These are phyloP conservation scores for Notechis scutatus DNA, from an alignment of 2,113 vertebrate species.

Conservation along the genomic window DNA sequence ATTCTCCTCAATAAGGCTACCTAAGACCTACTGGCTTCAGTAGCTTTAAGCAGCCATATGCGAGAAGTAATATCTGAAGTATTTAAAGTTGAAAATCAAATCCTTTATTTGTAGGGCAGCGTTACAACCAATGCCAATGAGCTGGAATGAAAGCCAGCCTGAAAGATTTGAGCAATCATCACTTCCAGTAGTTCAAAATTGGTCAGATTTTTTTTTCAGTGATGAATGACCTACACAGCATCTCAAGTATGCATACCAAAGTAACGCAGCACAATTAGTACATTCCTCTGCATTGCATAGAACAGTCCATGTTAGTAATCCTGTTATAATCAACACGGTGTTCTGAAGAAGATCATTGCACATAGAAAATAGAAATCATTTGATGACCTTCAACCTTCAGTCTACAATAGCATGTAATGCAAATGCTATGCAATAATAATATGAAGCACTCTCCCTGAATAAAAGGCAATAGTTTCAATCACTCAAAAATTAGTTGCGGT, in stretches of 20 bases:
- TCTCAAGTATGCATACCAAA: rapidly evolving
- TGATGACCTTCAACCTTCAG: background rate
- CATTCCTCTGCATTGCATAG: background rate
- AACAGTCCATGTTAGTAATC: background rate
- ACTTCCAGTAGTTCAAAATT: background rate
- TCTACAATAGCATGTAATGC: background rate
- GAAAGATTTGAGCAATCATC: background rate
- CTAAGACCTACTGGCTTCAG: background rate
- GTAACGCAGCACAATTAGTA: background rate
- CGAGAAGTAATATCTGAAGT: background rate
- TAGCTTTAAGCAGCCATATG: background rate
- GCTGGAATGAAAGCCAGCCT: background rate
- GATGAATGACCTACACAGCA: background rate
- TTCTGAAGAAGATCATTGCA: background rate
- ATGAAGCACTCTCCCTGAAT: background rate
- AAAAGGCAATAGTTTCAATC: background rate
- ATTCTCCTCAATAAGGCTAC: background rate
- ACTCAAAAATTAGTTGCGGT: background rate
- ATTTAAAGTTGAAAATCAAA: background rate
- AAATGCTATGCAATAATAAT: background rate
- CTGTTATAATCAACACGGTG: background rate
- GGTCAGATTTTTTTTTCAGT: background rate
- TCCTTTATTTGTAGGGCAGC: background rate
- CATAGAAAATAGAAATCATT: background rate
- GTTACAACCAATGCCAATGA: background rate